Evolutionary conservation across 92 coral and sea anemone genomes (phyloP).

Genomic region (Micromussa lordhowensis): DNA sequence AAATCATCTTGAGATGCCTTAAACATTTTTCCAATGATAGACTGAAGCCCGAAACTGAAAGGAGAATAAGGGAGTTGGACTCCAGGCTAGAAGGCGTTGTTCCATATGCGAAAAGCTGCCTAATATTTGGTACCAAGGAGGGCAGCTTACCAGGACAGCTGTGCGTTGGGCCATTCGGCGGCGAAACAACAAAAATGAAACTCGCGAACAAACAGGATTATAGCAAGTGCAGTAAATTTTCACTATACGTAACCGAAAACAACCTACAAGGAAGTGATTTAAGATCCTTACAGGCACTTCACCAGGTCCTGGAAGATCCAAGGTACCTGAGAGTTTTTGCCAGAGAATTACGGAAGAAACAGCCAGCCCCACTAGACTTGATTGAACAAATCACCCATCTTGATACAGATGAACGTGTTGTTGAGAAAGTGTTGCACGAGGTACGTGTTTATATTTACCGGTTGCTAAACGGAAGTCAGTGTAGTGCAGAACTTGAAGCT

Average conservation of each 20-base stretch:
- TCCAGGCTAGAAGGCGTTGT: not conserved
- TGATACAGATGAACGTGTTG: not conserved
- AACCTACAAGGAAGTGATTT: not conserved
- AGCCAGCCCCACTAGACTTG: not conserved
- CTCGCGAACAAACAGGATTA: not conserved
- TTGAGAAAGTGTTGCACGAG: conserved; percentile 17
- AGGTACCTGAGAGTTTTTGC: not conserved
- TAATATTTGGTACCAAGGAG: not conserved
- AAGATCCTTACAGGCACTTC: not conserved
- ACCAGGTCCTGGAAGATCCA: not conserved
- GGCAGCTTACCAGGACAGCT: no score
- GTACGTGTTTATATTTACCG: conserved; percentile 1
- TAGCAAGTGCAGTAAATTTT: not conserved
- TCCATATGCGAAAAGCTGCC: not conserved
- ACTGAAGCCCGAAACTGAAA: not conserved
- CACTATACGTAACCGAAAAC: not conserved
- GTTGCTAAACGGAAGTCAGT: not conserved
- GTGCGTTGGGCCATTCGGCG: not conserved
- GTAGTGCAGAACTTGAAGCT: not conserved
- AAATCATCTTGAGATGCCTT: conserved; percentile 12
- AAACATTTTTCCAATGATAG: not conserved
- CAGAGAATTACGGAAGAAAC: not conserved
- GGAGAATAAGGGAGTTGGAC: no score
- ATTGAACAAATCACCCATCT: not conserved
- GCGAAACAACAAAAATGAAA: not conserved